Base-by-base conservation (phyloP, 2,888 invertebrate species). In the Pomacea canaliculata region DNA sequence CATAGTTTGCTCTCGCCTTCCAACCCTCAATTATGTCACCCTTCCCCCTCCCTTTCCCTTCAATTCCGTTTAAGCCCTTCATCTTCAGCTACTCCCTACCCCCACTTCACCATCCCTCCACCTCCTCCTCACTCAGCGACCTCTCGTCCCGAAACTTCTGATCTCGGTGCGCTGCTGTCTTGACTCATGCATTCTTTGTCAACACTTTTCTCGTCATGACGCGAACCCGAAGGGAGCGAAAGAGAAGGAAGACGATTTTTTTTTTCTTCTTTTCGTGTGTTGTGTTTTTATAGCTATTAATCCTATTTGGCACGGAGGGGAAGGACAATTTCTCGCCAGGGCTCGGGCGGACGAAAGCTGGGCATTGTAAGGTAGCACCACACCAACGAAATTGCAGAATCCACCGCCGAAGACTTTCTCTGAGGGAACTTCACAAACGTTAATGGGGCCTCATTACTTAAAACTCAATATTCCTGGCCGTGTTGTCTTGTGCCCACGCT, bases 391-490 rank as follows among this genome's bases (percentile, higher is more conserved):
- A 62, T 62, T n/a, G 71, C 62, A 59, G 71, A 71, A 62, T 56
- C 27, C 46, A 51, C 51, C 9, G 7, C 49, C 16, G 49, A 46
- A 48, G 68, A 48, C 69, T 27, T 72, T 65, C 65, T 65, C 48
- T n/a, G 23, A 12, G 48, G 67, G 73, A 66, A 67, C 73, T 73
- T 67, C 67, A 67, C 66, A 66, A 51, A 73, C 73, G 59, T 69
- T 74, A 74, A 74, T 74, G 69, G 74, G 37, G 74, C 74, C 74
- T 74, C 74, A 69, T 74, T 74, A 74, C 74, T 69, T 69, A 74
- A 74, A 74, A 74, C 74, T 74, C 74, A 74, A 74, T 74, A 74
- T 69, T 74, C 69, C 23, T 48, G 59, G 74, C 60, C 62, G 60
- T 74, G 69, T 69, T 69, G 69, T 60, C 69, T 69, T 69, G 74